Conservation (phyloP, 2,113 vertebrate species). For the Podilymbus podiceps region DNA sequence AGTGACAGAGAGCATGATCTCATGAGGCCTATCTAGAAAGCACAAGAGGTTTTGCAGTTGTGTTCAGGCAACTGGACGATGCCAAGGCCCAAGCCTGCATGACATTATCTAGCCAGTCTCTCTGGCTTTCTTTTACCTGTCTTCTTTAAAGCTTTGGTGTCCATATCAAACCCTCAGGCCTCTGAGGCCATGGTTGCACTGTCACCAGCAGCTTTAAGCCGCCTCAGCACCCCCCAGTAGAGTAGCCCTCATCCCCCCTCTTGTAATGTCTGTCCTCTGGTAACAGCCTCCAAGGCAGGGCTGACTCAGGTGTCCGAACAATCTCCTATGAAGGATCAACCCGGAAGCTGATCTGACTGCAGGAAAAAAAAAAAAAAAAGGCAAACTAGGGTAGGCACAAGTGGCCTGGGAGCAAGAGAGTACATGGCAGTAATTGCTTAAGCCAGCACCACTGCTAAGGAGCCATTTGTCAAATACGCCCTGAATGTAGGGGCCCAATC, state of each 20-base stretch:
- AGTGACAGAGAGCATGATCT: background rate
- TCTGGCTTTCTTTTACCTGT: background rate
- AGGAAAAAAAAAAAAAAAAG: background rate
- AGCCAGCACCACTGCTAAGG: background rate
- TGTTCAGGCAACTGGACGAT: background rate
- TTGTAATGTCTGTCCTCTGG: background rate
- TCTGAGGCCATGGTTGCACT: background rate
- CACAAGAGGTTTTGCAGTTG: background rate
- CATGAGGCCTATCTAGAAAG: background rate
- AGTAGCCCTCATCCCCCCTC: background rate
- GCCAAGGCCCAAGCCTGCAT: background rate
- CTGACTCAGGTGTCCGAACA: background rate
- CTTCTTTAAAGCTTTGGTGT: background rate
- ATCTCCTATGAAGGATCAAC: background rate
- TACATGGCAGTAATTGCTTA: background rate
- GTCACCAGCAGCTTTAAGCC: background rate
- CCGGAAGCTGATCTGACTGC: background rate
- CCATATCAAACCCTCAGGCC: background rate
- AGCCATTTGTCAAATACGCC: background rate
- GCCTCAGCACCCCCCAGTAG: background rate
- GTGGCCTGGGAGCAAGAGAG: background rate
- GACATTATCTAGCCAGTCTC: background rate
- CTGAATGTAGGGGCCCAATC: background rate
- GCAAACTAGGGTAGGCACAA: background rate
- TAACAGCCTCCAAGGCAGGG: background rate